Evolutionary conservation across 2,797 vertebrate species (phyloP), one percentile per base, ranked within the genome.

Genomic region (Coendou prehensilis): DNA sequence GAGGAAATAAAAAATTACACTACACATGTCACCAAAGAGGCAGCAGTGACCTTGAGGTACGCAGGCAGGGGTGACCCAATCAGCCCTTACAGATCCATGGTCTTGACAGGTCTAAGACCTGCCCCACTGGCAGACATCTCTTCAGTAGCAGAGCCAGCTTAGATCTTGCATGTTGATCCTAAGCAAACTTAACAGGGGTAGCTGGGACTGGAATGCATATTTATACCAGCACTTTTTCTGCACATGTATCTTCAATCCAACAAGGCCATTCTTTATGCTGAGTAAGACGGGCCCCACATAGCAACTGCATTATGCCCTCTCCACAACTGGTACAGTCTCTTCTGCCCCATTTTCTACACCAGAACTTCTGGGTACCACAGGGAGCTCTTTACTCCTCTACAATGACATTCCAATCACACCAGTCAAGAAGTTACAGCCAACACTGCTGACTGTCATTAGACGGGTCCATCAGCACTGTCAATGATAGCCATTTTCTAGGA

Each of bases 351-450:
- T 96, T 97, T 97, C 96, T 93, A 90, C 23, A 88, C n/a, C 91
- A 93, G 93, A 95, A 88, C 90, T 97, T 97, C 97, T 97, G 97
- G 94, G 96, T 96, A 84, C 92, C 95, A 93, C 67, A 87, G 96
- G 97, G 94, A 88, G 90, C 96, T 94, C 92, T 45, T 41, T 59
- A 13, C 45, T 94, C 95, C 93, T 95, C 94, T 93, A 96, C 96
- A 93, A 64, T 78, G 95, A 98, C 98, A 98, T 98, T 98, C 98
- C 98, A 98, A 92, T 97, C 96, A 91, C 98, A 98, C 98, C 98
- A 98, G 98, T 98, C 97, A 97, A 98, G 98, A 95, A 95, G 95
- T 92, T 57, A 56, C 63, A 92, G 97, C 95, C 79, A 82, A 47
- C 90, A 79, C 91, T 93, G 92, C 94, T 93, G 94, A 89, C 6